These are phyloP conservation scores for Scomber colias DNA, from an alignment of 2,113 vertebrate genomes.

Conservation along the genomic window DNA sequence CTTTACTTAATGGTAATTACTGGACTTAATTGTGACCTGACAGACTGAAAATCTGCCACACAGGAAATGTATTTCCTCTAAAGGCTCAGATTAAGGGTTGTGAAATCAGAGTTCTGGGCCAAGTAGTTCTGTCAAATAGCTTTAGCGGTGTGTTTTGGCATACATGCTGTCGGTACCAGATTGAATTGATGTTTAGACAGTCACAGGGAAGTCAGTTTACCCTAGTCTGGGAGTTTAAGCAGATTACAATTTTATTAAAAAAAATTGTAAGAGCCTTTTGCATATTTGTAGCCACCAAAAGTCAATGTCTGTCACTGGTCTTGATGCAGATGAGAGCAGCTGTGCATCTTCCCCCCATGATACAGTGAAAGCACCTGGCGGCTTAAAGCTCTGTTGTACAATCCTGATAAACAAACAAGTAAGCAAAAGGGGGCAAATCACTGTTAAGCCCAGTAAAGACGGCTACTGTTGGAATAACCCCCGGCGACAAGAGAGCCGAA, in stretches of 20 bases:
- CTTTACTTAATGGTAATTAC: not conserved
- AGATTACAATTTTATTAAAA: constrained; percentile 58
- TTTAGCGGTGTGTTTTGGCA: constrained; percentile 45
- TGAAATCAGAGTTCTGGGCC: constrained; percentile 13
- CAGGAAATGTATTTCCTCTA: constrained; percentile 14
- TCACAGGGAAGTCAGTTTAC: constrained; percentile 33
- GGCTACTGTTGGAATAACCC: constrained; percentile 42
- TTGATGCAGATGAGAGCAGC: constrained; percentile 46
- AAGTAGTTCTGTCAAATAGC: constrained; percentile 24
- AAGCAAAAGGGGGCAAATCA: constrained; percentile 68
- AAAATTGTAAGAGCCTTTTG: constrained; percentile 27
- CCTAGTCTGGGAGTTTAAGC: constrained; percentile 48
- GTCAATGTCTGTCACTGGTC: not conserved
- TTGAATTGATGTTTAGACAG: constrained; percentile 41
- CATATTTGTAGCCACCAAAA: constrained; percentile 12
- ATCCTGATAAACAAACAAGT: constrained; percentile 75
- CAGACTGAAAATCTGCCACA: not conserved
- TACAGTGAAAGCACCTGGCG: constrained; percentile 72
- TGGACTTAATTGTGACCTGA: not conserved
- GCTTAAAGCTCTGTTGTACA: constrained; percentile 58
- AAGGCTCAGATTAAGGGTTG: constrained; percentile 35
- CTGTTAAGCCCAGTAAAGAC: constrained; percentile 62
- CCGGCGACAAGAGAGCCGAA: constrained; percentile 4
- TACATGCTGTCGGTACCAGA: constrained; percentile 17
- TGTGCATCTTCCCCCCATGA: constrained; percentile 30